phyloP scores from a whole-genome alignment of 2,113 vertebrate genomes.

The Carassius carassius region DNA sequence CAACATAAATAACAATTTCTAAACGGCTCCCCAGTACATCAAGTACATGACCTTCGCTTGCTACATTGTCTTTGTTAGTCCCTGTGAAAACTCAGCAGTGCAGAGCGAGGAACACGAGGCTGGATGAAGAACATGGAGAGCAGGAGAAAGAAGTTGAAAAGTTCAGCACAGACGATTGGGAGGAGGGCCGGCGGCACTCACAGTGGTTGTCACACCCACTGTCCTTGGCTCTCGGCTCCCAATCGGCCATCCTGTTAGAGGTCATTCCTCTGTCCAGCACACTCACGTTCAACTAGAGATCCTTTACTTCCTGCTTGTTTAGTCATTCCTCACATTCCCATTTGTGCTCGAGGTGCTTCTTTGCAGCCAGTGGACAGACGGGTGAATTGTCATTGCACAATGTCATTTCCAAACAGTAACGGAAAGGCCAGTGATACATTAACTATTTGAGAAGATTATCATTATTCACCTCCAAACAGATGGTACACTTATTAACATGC shows the following conservation, averaged over 20 bases:
- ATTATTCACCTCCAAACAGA: constrained; percentile 35
- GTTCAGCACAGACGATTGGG: constrained; percentile 54
- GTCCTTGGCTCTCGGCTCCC: too few relatives aligned
- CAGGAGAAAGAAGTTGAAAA: constrained; percentile 40
- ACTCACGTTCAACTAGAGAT: neutral
- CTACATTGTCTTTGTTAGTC: neutral
- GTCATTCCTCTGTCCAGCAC: neutral
- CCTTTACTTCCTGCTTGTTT: neutral
- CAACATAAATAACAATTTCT: neutral
- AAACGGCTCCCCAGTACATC: neutral
- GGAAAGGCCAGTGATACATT: neutral
- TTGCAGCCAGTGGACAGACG: neutral
- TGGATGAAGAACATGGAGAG: neutral
- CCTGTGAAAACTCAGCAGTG: neutral
- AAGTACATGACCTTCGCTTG: neutral
- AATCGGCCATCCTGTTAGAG: neutral
- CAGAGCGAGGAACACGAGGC: too few relatives aligned
- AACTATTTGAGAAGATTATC: neutral
- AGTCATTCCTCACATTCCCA: neutral
- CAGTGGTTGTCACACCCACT: constrained; percentile 38
- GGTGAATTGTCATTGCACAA: constrained; percentile 19
- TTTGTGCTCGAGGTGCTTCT: neutral
- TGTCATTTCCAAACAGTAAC: neutral
- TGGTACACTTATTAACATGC: constrained; percentile 5
- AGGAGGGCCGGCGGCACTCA: constrained; percentile 50